Percentiles rank a stretch among this genome's conserved stretches.
phyloP scores from a whole-genome alignment of 2,888 invertebrate genomes.

The Ernsta delagoae region DNA sequence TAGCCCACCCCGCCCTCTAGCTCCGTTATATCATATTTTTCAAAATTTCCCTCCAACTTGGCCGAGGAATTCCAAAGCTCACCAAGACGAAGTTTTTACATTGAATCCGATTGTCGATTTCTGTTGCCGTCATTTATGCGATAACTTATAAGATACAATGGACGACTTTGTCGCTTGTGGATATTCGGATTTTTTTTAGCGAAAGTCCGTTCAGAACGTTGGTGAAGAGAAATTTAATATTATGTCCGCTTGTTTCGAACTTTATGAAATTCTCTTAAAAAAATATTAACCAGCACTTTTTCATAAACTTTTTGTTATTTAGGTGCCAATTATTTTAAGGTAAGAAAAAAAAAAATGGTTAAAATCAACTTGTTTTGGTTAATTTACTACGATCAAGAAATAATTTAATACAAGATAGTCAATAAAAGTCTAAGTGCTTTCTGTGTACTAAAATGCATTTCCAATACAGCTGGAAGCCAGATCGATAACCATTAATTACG shows the following conservation, averaged over 20 bases:
- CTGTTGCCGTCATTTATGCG: constrained; percentile 33
- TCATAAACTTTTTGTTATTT: too few species aligned
- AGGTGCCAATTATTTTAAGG: too few species aligned
- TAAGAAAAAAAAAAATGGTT: too few species aligned
- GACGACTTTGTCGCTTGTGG: constrained; percentile 17
- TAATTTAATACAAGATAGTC: neutral
- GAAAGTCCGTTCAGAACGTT: constrained; percentile 20
- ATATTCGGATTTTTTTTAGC: constrained; percentile 22
- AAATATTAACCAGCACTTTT: too few species aligned
- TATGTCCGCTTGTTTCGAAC: too few species aligned
- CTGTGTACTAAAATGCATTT: constrained; percentile 22
- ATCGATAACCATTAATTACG: constrained; percentile 31
- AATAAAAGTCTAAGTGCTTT: constrained; percentile 16
- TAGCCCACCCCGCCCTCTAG: constrained; percentile 64
- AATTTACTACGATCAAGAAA: neutral
- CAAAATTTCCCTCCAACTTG: constrained; percentile 69
- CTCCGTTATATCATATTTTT: constrained; percentile 79
- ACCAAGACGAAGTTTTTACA: constrained; percentile 60
- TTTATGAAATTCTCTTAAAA: too few species aligned
- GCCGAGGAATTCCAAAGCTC: constrained; percentile 58
- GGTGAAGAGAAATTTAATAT: neutral
- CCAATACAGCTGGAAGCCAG: constrained; percentile 29
- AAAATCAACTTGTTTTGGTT: too few species aligned
- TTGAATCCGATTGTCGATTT: constrained; percentile 60
- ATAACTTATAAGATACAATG: constrained; percentile 35